These are phyloP conservation scores for Camptogramma bilineatum DNA, from an alignment of 2,888 invertebrate genomes.

Conservation along the genomic window DNA sequence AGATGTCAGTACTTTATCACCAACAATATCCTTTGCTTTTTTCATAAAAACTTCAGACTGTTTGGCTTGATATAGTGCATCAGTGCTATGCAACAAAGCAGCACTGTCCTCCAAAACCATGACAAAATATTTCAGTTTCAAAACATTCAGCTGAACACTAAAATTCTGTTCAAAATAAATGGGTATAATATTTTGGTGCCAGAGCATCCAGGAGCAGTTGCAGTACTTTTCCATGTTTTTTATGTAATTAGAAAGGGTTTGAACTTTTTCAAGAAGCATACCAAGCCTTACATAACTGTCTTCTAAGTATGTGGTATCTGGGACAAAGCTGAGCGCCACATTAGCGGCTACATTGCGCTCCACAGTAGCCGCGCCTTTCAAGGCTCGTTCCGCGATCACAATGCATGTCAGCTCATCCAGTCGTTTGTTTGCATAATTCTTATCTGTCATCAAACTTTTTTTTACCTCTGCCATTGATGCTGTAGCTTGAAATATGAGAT, in stretches of 20 bases:
- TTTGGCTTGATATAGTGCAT: slow-evolving; percentile 58
- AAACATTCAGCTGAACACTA: slow-evolving; percentile 87
- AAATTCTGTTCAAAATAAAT: slow-evolving; percentile 91
- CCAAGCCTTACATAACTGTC: slow-evolving; percentile 88
- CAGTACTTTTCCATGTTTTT: slow-evolving; percentile 86
- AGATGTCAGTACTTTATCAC: slow-evolving; percentile 87
- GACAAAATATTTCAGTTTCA: slow-evolving; percentile 84
- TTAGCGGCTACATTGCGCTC: slow-evolving; percentile 88
- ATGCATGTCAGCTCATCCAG: slow-evolving; percentile 90
- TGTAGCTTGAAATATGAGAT: slow-evolving; percentile 91
- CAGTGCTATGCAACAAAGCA: slow-evolving; percentile 66
- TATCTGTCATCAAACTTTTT: slow-evolving; percentile 87
- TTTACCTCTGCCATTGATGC: slow-evolving; percentile 88
- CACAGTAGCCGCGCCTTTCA: slow-evolving; percentile 87
- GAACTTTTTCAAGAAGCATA: slow-evolving; percentile 87
- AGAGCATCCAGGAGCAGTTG: slow-evolving; percentile 92
- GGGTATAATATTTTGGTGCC: slow-evolving; percentile 92
- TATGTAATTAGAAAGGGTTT: slow-evolving; percentile 86
- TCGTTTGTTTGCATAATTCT: slow-evolving; percentile 87
- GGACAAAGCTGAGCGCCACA: slow-evolving; percentile 88
- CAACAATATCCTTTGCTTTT: slow-evolving; percentile 74
- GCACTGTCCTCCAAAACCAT: slow-evolving; percentile 78
- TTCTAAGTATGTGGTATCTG: slow-evolving; percentile 86
- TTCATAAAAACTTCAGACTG: slow-evolving; percentile 69
- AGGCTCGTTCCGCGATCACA: slow-evolving; percentile 89